Evolutionary conservation across 2,113 vertebrate genomes (phyloP).

Genomic region (Salvator merianae): DNA sequence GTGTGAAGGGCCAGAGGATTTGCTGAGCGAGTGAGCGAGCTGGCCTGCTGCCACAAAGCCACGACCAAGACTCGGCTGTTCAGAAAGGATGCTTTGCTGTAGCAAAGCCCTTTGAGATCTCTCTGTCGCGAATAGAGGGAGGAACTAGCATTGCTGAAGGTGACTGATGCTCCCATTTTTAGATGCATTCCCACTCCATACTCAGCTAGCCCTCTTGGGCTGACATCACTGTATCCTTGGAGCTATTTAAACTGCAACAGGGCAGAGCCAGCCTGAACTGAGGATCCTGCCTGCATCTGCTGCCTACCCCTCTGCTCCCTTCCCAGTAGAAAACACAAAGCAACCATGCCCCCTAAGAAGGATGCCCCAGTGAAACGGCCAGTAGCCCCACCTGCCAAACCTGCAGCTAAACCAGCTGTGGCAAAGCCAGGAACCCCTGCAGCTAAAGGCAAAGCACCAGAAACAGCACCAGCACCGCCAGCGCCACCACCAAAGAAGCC

Average conservation of each 20-base stretch:
- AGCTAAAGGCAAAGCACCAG: slow-evolving; percentile 51
- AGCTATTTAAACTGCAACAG: slow-evolving; percentile 72
- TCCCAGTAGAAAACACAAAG: not conserved
- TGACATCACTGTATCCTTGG: slow-evolving; percentile 64
- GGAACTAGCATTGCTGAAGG: slow-evolving; percentile 14
- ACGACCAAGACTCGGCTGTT: not conserved
- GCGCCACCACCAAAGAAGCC: slow-evolving; percentile 27
- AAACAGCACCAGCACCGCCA: not conserved
- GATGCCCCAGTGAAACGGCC: slow-evolving; percentile 71
- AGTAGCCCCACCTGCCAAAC: slow-evolving; percentile 54
- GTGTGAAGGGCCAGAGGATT: not conserved
- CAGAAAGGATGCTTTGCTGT: slow-evolving; percentile 13
- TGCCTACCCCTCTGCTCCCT: slow-evolving; percentile 41
- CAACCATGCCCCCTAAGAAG: slow-evolving; percentile 73
- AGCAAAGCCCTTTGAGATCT: slow-evolving; percentile 20
- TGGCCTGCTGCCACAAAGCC: slow-evolving; percentile 4
- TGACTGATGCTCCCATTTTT: slow-evolving; percentile 31
- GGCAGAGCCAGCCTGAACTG: slow-evolving; percentile 57
- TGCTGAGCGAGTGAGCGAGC: not conserved
- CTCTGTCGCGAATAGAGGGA: not conserved
- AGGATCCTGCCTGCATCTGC: slow-evolving; percentile 17
- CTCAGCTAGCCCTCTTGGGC: slow-evolving; percentile 51
- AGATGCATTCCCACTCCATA: not conserved
- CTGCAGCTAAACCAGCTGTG: slow-evolving; percentile 54
- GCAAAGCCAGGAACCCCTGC: slow-evolving; percentile 29